phyloP scores from a whole-genome alignment of 2,113 vertebrate species.

The Charina bottae region DNA sequence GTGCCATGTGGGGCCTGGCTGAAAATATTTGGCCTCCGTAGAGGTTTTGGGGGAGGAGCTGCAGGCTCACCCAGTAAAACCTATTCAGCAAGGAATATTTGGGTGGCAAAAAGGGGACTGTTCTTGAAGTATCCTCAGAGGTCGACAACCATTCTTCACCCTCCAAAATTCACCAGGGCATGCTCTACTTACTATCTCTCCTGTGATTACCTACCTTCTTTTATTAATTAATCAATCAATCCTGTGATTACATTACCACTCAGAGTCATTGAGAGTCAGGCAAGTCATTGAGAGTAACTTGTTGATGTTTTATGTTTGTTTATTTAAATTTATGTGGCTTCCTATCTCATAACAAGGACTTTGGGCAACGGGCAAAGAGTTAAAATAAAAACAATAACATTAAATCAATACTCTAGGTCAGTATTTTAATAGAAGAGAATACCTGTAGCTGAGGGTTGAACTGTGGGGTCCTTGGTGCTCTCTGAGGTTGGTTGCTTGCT shows the following conservation, averaged over 20 bases:
- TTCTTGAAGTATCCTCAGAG: background rate
- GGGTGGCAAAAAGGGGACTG: background rate
- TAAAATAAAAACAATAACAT: too few relatives aligned
- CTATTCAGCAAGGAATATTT: background rate
- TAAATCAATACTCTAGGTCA: too few relatives aligned
- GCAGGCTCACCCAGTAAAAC: background rate
- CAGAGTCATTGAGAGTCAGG: constrained; percentile 3
- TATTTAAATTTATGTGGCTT: too few relatives aligned
- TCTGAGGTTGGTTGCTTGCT: too few relatives aligned
- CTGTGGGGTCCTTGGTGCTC: too few relatives aligned
- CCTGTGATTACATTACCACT: background rate
- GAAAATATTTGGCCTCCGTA: background rate
- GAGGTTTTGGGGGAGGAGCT: background rate
- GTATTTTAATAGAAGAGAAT: too few relatives aligned
- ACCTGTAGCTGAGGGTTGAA: too few relatives aligned
- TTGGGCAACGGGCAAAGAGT: too few relatives aligned
- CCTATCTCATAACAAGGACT: too few relatives aligned
- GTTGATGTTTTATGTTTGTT: too few relatives aligned
- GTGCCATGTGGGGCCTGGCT: background rate
- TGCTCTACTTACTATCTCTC: background rate
- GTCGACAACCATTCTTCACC: background rate
- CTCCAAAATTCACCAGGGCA: background rate
- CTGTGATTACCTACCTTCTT: background rate
- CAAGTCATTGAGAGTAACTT: constrained; percentile 9
- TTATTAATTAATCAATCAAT: background rate